phyloP scores from a whole-genome alignment of 2,797 vertebrate species.

The Coendou prehensilis region DNA sequence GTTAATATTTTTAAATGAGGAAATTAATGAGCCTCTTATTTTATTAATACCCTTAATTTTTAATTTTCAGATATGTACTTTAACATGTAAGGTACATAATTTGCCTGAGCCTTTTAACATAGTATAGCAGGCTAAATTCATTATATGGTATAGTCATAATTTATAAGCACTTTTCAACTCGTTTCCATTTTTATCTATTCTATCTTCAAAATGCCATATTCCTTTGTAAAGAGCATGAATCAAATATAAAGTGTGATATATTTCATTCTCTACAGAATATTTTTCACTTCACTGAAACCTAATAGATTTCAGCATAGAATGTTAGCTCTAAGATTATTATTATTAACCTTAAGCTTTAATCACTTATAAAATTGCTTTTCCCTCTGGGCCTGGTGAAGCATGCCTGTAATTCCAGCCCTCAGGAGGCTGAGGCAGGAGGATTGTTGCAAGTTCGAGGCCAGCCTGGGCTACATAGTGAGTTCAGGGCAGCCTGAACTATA shows the following conservation, averaged over 20 bases:
- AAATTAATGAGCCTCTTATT: conserved; percentile 5
- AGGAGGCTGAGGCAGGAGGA: too few species aligned
- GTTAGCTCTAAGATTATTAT: conserved; percentile 26
- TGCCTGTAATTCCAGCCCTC: too few species aligned
- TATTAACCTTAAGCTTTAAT: conserved; percentile 38
- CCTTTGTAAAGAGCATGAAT: conserved; percentile 67
- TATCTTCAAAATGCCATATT: conserved; percentile 30
- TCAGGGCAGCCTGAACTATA: too few species aligned
- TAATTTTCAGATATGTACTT: conserved; percentile 47
- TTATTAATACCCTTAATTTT: conserved; percentile 35
- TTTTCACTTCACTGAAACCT: conserved; percentile 46
- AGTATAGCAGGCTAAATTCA: conserved; percentile 34
- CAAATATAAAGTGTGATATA: conserved; percentile 48
- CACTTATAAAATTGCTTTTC: not conserved
- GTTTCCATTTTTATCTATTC: conserved; percentile 53
- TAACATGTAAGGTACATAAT: not conserved
- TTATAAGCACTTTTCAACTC: conserved; percentile 45
- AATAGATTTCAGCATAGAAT: conserved; percentile 40
- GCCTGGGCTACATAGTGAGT: too few species aligned
- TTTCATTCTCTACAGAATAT: conserved; percentile 34
- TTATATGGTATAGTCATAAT: not conserved
- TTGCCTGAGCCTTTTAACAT: not conserved
- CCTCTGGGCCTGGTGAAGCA: too few species aligned
- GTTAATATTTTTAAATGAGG: conserved; percentile 15
- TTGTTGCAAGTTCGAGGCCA: too few species aligned